Evolutionary conservation across 1,140 invertebrate genomes (phyloP), one percentile per base, ranked within the genome.

Genomic region (Mactra quadrangularis): DNA sequence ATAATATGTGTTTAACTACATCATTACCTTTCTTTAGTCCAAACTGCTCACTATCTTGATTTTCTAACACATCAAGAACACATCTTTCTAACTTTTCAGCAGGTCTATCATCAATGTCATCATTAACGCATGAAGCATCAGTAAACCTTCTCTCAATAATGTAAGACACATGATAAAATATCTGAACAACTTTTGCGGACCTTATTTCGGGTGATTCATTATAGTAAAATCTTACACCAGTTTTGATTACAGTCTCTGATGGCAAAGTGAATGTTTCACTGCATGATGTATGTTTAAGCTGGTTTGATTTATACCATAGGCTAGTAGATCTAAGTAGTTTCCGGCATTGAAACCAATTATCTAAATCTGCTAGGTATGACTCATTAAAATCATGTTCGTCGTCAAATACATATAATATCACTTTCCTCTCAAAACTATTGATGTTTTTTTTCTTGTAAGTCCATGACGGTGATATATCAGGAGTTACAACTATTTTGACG

Each of bases 391-490:
- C 50, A 38, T 27, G 38, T 7, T 57, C 70, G 55, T 57, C 35
- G 22, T 55, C 33, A n/a, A 22, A 6, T 3, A 72, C 52, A 41
- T 72, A 72, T 13, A 72, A 29, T 38, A 72, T n/a, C 29, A 72
- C 53, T 45, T 57, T 72, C 3, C 31, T 38, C 15, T 55, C 55
- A 35, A 72, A 57, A 22, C 41, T 38, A 35, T 35, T 57, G 0
- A 72, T 19, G n/a, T 55, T 50, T 27, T 35, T 22, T 38, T 55
- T 45, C 9, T 31, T n/a, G 22, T 57, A 35, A 31, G 13, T 41
- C 70, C 70, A 72, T 3, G 29, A 0, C 1, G 70, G 70, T 22
- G 70, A 55, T 19, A 19, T 52, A 4, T 55, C 1, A 31, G 50
- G 70, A 17, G 70, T 72, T 17, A 41, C 22, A 38, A 55, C n/a